phyloP scores from a whole-genome alignment of 37 sponge, comb jelly and placozoan genomes.

The Ephydatia muelleri region DNA sequence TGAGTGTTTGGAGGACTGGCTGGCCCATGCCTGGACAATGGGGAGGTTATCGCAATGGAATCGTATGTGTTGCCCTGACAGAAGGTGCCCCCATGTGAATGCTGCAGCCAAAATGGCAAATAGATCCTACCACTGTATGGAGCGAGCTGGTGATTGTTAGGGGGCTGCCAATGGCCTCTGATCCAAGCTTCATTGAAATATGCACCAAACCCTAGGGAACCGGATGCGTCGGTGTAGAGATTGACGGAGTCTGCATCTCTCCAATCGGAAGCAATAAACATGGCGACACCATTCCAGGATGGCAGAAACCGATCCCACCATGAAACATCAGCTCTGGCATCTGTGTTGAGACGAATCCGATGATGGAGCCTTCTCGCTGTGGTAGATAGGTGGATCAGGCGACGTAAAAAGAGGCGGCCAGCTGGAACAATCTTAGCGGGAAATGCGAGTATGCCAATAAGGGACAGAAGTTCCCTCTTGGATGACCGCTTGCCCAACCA shows the following conservation, averaged over 20 bases:
- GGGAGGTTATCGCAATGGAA: no score
- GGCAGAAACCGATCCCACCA: conserved; percentile 46
- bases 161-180: conserved; percentile 10
- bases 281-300: conserved; percentile 29
- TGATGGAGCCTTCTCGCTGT: conserved; percentile 1
- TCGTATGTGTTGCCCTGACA: no score
- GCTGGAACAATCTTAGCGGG: conserved; percentile 5
- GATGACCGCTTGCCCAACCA: no score
- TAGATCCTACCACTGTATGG: no score
- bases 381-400: conserved; percentile 12
- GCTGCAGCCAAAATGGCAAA: no score
- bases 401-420: conserved; percentile 18
- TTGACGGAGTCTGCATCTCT: not conserved
- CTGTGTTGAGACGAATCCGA: not conserved
- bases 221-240: conserved; percentile 48
- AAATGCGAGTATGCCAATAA: conserved; percentile 9
- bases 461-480: no score
- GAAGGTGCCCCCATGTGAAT: no score
- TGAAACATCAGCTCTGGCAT: conserved; percentile 29
- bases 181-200: conserved; percentile 17
- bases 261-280: no score
- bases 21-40: no score
- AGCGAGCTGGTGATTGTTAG: not conserved
- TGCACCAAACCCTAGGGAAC: conserved; percentile 30
- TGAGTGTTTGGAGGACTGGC: no score